A percentile compares a stretch with the other conserved stretches of the same genome.
These are phyloP conservation scores for Clanis bilineata DNA, from an alignment of 2,888 invertebrate genomes.

Conservation along the genomic window DNA sequence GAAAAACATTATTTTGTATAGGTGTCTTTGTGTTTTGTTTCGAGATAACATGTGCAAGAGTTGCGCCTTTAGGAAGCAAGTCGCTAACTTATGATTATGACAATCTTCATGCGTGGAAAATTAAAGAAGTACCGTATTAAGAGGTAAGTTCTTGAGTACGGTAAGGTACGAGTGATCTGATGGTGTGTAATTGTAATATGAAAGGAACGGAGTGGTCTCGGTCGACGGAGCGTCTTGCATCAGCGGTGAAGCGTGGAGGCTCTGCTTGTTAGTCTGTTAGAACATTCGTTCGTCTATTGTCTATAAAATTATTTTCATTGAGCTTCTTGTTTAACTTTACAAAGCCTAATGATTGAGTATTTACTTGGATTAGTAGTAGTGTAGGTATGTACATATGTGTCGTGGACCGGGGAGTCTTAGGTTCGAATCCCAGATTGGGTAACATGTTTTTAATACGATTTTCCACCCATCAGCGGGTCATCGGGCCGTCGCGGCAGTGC, in stretches of 20 bases:
- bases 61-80: neutral
- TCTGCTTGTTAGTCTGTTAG: constrained; percentile 22
- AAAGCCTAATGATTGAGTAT: too few species aligned
- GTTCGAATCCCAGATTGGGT: too few species aligned
- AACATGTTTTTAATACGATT: too few species aligned
- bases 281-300: constrained; percentile 1
- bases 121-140: constrained; percentile 1
- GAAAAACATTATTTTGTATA: too few species aligned
- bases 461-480: too few species aligned
- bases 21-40: too few species aligned
- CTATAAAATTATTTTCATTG: neutral
- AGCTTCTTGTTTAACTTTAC: neutral
- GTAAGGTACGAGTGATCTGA: constrained; percentile 34
- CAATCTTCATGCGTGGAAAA: neutral
- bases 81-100: neutral
- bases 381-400: too few species aligned
- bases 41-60: too few species aligned
- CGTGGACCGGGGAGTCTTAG: too few species aligned
- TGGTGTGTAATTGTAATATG: constrained; percentile 30
- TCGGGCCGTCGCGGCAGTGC: too few species aligned
- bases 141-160: constrained; percentile 19
- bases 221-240: constrained; percentile 51
- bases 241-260: constrained; percentile 54
- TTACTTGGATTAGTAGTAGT: too few species aligned
- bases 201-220: constrained; percentile 46